A percentile compares a stretch with the other conserved stretches of the same genome.
Conservation (phyloP, 2,797 vertebrate genomes). For the Epinephelus coioides region DNA sequence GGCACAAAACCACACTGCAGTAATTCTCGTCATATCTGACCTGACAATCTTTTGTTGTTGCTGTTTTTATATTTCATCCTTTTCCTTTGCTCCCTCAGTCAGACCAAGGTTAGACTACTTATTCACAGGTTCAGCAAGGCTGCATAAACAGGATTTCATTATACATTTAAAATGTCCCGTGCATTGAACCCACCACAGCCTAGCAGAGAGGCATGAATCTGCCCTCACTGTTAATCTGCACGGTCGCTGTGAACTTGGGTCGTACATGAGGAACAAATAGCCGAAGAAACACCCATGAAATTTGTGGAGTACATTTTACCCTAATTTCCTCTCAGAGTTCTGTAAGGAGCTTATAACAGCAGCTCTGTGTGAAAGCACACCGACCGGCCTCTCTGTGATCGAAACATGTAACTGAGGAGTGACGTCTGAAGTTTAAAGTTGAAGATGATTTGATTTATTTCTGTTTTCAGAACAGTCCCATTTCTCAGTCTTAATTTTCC, state of each 20-base stretch:
- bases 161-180: not conserved
- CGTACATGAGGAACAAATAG: too few species aligned
- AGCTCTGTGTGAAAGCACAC: constrained; percentile 9
- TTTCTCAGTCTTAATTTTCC: too few species aligned
- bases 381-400: not conserved
- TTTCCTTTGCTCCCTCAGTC: too few species aligned
- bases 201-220: too few species aligned
- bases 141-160: not conserved
- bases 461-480: not conserved
- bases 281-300: not conserved
- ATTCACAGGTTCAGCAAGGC: not conserved
- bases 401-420: constrained; percentile 1
- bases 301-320: constrained; percentile 12
- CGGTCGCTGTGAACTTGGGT: too few species aligned
- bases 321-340: constrained; percentile 38
- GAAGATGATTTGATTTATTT: not conserved
- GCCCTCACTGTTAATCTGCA: too few species aligned
- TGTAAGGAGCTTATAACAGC: constrained; percentile 57
- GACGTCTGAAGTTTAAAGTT: not conserved
- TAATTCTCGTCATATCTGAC: too few species aligned
- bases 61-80: too few species aligned
- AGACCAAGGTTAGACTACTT: too few species aligned
- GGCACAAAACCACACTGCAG: too few species aligned
- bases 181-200: not conserved
- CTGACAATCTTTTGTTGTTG: too few species aligned